These are phyloP conservation scores for Chaunax sp. DNA, from an alignment of 2,797 vertebrate species.

Conservation along the genomic window DNA sequence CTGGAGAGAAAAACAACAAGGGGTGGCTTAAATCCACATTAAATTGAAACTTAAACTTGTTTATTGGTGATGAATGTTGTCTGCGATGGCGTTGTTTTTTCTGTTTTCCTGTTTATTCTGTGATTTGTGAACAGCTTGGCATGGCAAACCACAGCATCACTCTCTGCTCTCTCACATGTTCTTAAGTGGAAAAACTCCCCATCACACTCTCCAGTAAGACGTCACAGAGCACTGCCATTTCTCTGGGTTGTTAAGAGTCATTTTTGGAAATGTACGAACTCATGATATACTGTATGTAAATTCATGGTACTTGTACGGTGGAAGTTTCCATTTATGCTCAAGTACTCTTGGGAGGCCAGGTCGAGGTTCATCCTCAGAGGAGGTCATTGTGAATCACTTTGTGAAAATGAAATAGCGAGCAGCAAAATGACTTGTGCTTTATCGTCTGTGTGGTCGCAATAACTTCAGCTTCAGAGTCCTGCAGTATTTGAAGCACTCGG, in stretches of 20 bases:
- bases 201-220: conserved; percentile 15
- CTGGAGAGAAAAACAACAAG: conserved; percentile 26
- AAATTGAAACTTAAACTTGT: not conserved
- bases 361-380: not conserved
- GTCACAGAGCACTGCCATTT: conserved; percentile 17
- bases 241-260: not conserved
- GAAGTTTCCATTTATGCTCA: not conserved
- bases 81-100: not conserved
- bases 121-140: conserved; percentile 18
- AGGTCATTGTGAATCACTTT: not conserved
- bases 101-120: conserved; percentile 21
- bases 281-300: not conserved
- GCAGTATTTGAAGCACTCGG: not conserved
- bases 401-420: not conserved
- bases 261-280: conserved; percentile 11
- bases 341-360: not conserved
- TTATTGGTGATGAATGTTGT: conserved; percentile 9
- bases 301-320: not conserved
- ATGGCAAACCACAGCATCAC: conserved; percentile 18
- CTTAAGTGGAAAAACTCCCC: conserved; percentile 49
- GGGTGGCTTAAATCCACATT: conserved; percentile 12
- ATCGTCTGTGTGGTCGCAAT: not conserved
- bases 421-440: not conserved
- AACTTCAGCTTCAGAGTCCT: not conserved
- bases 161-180: conserved; percentile 19